These are phyloP conservation scores for Dendrocincla fuliginosa DNA, from an alignment of 2,797 vertebrate species.

Conservation along the genomic window DNA sequence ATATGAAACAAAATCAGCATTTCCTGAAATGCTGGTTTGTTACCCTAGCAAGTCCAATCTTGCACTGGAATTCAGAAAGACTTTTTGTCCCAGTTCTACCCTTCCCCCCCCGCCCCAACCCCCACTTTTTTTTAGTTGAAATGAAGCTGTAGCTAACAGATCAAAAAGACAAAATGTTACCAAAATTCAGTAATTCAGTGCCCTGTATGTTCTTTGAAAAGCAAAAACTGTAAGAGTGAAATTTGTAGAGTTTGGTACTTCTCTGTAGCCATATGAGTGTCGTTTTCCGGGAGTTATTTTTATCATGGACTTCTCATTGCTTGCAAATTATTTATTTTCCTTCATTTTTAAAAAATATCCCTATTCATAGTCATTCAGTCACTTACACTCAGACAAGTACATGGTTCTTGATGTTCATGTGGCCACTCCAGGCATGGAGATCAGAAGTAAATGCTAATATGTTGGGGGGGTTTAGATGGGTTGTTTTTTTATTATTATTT, in stretches of 20 bases:
- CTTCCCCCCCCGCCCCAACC: too few relatives aligned
- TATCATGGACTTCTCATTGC: not conserved
- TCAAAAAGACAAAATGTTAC: not conserved
- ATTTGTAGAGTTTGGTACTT: not conserved
- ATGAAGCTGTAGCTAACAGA: not conserved
- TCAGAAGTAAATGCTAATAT: not conserved
- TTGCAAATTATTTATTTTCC: not conserved
- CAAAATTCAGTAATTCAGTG: not conserved
- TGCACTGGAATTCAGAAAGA: not conserved
- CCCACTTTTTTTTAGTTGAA: not conserved
- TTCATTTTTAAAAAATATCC: not conserved
- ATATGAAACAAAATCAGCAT: not conserved
- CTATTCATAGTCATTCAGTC: not conserved
- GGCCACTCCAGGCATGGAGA: not conserved
- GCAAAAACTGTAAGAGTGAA: not conserved
- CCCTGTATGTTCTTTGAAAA: not conserved
- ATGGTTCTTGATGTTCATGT: not conserved
- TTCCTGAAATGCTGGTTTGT: not conserved
- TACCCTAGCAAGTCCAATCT: not conserved
- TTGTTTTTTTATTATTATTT: not conserved
- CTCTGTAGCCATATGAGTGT: not conserved
- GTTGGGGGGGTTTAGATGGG: rapidly evolving
- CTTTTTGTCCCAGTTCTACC: too few relatives aligned
- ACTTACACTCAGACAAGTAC: not conserved
- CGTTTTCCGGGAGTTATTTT: not conserved